phyloP scores from a whole-genome alignment of 2,113 vertebrate species.

The Bucco capensis region DNA sequence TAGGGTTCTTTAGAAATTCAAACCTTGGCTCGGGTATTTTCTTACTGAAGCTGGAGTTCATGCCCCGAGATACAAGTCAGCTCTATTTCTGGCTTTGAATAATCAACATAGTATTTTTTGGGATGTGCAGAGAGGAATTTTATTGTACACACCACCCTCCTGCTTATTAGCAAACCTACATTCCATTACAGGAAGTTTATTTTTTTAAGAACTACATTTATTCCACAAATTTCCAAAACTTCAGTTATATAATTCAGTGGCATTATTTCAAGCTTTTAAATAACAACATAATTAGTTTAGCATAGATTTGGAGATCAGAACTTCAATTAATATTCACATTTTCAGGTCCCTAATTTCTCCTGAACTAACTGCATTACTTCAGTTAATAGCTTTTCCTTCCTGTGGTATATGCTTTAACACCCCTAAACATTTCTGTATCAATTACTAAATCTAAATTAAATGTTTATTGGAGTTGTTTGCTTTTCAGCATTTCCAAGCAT shows the following conservation, averaged over 20 bases:
- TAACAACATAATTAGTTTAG: constrained; percentile 1
- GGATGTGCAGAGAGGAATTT: not conserved
- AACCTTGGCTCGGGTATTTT: not conserved
- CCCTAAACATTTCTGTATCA: constrained; percentile 31
- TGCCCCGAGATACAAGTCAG: not conserved
- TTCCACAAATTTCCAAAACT: not conserved
- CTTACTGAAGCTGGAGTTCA: not conserved
- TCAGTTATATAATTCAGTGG: not conserved
- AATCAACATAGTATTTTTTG: not conserved
- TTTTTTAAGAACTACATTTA: not conserved
- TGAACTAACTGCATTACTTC: not conserved
- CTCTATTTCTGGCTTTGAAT: not conserved
- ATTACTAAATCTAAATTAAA: constrained; percentile 64
- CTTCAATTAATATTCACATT: constrained; percentile 46
- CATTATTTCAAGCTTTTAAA: constrained; percentile 21
- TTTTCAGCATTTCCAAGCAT: constrained; percentile 22
- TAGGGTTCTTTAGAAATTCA: not conserved
- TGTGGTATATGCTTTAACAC: constrained; percentile 11
- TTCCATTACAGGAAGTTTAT: not conserved
- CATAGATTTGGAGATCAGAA: constrained; percentile 27
- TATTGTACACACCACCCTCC: not conserved
- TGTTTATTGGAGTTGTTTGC: constrained; percentile 53
- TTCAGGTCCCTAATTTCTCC: constrained; percentile 36
- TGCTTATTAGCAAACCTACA: not conserved
- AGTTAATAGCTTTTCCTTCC: constrained; percentile 52